Evolutionary conservation across 2,888 invertebrate species (phyloP), one percentile per base, ranked within the genome.

Genomic region (Tinea trinotella): DNA sequence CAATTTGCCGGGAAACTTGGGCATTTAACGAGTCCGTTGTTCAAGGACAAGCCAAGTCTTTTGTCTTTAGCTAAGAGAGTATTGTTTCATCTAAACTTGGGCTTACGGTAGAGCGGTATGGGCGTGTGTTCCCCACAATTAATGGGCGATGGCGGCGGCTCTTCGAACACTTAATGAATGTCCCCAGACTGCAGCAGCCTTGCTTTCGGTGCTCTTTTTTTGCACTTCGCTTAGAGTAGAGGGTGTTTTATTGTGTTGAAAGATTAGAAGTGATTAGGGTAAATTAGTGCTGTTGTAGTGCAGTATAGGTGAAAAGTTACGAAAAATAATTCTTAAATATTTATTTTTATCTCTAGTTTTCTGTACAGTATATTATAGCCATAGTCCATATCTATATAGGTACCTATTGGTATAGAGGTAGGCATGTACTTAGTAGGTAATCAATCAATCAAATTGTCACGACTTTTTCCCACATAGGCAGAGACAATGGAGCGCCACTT

Each of bases 61-160:
- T 50, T 50, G 50, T 22, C 48, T 48, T 48, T 50, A 22, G 13
- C 18, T 18, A 17, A 50, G 18, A 50, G 50, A 20, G 50, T 22
- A 50, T 50, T 22, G 50, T 50, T 50, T 50, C 24, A 50, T 22
- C 18, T 50, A 50, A 50, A 50, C 24, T 50, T 24, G 22, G 50
- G 24, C 22, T 46, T 46, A 15, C 46, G 46, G 18, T 17, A 46
- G 22, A 48, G 48, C 20, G 13, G 24, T 24, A 12, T 50, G 50
- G 50, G 50, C 24, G 50, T 50, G 61, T 57, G 57, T 59, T 59
- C 60, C 54, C 61, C 56, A 61, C 64, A 68, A 67, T 67, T 65
- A 68, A 70, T 68, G 61, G 63, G 60, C 59, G 62, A 46, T 46
- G n/a, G 46, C 46, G 46, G 19, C 46, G 19, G 17, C 46, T 46